Conservation (phyloP, 2,888 invertebrate species). For the Macrostomum cliftonense region DNA sequence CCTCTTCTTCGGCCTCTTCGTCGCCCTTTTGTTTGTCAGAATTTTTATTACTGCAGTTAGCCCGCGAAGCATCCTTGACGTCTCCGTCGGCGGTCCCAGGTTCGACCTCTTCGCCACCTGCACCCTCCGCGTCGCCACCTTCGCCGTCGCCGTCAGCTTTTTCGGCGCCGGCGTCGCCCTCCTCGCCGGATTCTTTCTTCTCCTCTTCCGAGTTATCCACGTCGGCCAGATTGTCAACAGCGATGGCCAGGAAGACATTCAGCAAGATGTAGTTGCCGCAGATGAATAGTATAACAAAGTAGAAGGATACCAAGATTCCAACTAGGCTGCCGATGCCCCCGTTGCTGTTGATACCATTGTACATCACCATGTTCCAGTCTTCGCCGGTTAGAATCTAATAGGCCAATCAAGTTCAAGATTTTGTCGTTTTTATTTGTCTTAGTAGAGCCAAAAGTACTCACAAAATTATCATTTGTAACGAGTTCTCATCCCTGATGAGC, state of each 20-base stretch:
- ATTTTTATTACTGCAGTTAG: not conserved
- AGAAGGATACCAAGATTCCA: slow-evolving; percentile 81
- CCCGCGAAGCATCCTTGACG: not conserved
- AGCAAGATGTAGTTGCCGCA: slow-evolving; percentile 69
- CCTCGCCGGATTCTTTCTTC: slow-evolving; percentile 5
- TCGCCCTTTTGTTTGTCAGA: not conserved
- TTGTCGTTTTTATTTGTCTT: not conserved
- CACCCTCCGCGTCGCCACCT: not conserved
- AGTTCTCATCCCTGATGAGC: too few relatives aligned
- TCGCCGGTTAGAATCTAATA: slow-evolving; percentile 88
- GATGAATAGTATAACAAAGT: slow-evolving; percentile 96
- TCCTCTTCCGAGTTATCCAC: slow-evolving; percentile 33
- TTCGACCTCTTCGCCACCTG: not conserved
- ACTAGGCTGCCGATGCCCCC: slow-evolving; percentile 63
- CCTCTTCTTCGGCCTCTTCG: not conserved
- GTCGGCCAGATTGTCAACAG: slow-evolving; percentile 97
- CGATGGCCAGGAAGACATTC: slow-evolving; percentile 99
- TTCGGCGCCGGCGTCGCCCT: slow-evolving; percentile 4
- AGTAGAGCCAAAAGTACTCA: not conserved
- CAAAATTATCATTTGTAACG: too few relatives aligned
- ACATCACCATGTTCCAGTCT: slow-evolving; percentile 99
- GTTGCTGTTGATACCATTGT: slow-evolving; percentile 84
- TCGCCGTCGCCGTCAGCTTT: slow-evolving; percentile 6
- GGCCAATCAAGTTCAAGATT: not conserved
- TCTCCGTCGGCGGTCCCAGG: not conserved